Conservation (phyloP, 2,113 vertebrate species). For the Osmerus mordax region DNA sequence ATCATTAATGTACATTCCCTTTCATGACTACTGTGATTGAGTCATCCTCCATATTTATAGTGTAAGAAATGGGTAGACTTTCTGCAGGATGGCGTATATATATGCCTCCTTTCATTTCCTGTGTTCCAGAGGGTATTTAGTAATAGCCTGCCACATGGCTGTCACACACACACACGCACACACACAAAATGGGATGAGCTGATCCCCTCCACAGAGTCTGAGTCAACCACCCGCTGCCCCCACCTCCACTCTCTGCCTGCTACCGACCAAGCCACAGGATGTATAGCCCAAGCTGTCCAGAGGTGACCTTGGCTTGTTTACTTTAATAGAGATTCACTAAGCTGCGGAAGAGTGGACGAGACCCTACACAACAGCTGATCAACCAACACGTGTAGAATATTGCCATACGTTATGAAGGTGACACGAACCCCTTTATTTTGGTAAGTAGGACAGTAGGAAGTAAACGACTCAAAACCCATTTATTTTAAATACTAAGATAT, state of each 20-base stretch:
- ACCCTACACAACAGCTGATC: constrained; percentile 29
- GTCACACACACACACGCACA: constrained; percentile 33
- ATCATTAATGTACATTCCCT: no score
- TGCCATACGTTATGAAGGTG: constrained; percentile 5
- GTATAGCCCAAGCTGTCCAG: constrained; percentile 59
- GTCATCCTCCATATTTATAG: constrained; percentile 11
- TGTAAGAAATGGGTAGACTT: constrained; percentile 4
- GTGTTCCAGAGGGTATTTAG: constrained; percentile 45
- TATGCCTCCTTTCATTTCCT: constrained; percentile 47
- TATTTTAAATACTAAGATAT: constrained; percentile 16
- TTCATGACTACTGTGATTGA: constrained; percentile 11
- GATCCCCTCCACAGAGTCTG: constrained; percentile 45
- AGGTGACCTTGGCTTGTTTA: constrained; percentile 69
- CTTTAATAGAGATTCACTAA: constrained; percentile 32
- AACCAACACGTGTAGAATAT: constrained; percentile 14
- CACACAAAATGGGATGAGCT: constrained; percentile 41
- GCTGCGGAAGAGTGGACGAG: constrained; percentile 44
- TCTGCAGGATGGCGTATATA: constrained; percentile 13
- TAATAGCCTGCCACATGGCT: constrained; percentile 50
- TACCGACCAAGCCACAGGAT: constrained; percentile 53
- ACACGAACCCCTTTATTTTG: constrained; percentile 23
- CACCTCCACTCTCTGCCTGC: constrained; percentile 32
- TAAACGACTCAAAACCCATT: neutral
- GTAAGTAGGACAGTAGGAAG: constrained; percentile 52
- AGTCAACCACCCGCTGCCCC: constrained; percentile 62